Percentiles rank a stretch among this genome's conserved stretches.
Evolutionary conservation across 2,888 invertebrate species (phyloP).

Genomic region (Myathropa florea): DNA sequence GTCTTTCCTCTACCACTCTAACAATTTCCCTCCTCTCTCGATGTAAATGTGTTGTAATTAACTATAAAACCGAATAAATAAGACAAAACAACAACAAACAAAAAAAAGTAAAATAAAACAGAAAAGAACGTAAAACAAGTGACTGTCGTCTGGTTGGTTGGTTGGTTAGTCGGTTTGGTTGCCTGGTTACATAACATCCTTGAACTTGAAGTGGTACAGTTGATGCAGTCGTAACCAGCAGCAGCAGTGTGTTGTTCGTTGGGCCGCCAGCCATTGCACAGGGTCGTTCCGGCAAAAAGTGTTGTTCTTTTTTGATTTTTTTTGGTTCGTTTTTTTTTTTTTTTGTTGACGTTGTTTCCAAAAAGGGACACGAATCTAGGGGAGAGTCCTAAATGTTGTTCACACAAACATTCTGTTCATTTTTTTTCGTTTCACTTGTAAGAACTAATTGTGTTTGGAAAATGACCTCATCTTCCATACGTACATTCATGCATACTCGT

Average conservation of each 20-base stretch:
- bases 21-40: slow-evolving; percentile 13
- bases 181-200: slow-evolving; percentile 79
- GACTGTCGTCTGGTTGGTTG: slow-evolving; percentile 25
- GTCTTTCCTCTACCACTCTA: slow-evolving; percentile 40
- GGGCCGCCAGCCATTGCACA: slow-evolving; percentile 1
- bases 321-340: no score
- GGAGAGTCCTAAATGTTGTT: background rate
- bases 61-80: slow-evolving; percentile 50
- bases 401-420: background rate
- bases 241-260: slow-evolving; percentile 46
- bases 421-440: background rate
- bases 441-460: background rate
- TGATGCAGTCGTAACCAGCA: slow-evolving; percentile 54
- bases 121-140: slow-evolving; percentile 37
- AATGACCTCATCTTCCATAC: background rate
- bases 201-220: slow-evolving; percentile 78
- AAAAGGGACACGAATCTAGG: background rate
- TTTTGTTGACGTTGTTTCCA: background rate
- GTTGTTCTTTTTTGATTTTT: background rate
- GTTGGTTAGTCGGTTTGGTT: slow-evolving; percentile 46
- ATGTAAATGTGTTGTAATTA: slow-evolving; percentile 69
- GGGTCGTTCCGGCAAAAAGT: background rate
- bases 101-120: slow-evolving; percentile 29
- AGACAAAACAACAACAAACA: slow-evolving; percentile 6
- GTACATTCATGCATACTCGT: background rate